Conservation (phyloP, 2,113 vertebrate species). For the Pachypanchax playfairii region DNA sequence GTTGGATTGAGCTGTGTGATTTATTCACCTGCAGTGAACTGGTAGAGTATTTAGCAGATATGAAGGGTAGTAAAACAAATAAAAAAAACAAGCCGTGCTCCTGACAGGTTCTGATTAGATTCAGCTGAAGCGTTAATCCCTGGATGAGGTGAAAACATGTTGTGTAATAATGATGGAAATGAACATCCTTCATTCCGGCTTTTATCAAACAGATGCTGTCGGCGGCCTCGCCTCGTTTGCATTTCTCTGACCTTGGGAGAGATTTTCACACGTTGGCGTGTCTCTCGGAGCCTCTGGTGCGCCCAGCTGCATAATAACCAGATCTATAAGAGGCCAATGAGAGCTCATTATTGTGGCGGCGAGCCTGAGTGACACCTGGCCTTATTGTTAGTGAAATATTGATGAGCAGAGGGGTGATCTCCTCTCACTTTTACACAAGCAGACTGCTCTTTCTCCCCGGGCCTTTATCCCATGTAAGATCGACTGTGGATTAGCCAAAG, state of each 20-base stretch:
- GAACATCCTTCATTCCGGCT: not conserved
- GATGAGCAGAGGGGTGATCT: constrained; percentile 56
- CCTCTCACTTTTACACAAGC: constrained; percentile 26
- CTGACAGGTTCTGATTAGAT: constrained; percentile 39
- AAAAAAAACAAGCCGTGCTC: constrained; percentile 32
- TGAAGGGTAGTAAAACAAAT: constrained; percentile 34
- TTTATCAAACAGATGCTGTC: constrained; percentile 1
- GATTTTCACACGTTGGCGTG: constrained; percentile 44
- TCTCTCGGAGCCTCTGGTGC: constrained; percentile 42
- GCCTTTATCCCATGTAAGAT: constrained; percentile 29
- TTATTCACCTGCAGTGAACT: constrained; percentile 25
- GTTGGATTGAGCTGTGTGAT: constrained; percentile 20
- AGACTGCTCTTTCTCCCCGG: constrained; percentile 28
- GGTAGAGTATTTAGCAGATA: constrained; percentile 43
- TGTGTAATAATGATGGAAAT: constrained; percentile 26
- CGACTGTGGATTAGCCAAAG: constrained; percentile 36
- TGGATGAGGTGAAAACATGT: constrained; percentile 21
- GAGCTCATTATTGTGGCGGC: constrained; percentile 59
- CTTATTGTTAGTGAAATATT: constrained; percentile 68
- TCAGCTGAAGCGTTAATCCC: constrained; percentile 25
- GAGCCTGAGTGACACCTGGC: constrained; percentile 60
- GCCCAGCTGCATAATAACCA: constrained; percentile 64
- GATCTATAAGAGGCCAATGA: constrained; percentile 53
- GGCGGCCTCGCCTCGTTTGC: not conserved
- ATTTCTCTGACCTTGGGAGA: constrained; percentile 61